Evolutionary conservation across 1,140 invertebrate genomes (phyloP).

Genomic region (Ceratoteleas bidentatus): DNA sequence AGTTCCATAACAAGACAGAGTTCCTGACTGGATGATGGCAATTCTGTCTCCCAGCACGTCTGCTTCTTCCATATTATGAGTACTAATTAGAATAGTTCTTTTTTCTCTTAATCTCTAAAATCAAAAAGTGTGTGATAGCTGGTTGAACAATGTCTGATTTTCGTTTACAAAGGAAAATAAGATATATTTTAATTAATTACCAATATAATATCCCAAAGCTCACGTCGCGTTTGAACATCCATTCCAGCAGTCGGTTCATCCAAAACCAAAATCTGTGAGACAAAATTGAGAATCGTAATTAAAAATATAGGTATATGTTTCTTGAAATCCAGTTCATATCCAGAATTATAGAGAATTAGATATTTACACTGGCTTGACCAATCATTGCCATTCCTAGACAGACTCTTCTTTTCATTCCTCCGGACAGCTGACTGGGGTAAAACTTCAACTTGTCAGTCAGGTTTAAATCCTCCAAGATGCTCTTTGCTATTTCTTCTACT

Average conservation of each 20-base stretch:
- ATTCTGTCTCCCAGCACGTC: conserved; percentile 96
- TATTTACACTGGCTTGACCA: conserved; percentile 42
- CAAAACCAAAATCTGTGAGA: conserved; percentile 86
- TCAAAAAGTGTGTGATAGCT: too few relatives aligned
- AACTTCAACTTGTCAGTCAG: background rate
- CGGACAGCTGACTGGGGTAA: background rate
- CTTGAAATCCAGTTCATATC: too few relatives aligned
- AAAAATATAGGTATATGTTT: too few relatives aligned
- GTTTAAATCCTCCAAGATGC: background rate
- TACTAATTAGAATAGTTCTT: conserved; percentile 94
- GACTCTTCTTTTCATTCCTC: background rate
- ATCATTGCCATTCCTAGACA: conserved; percentile 4
- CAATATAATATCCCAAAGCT: conserved; percentile 92
- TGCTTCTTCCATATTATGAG: conserved; percentile 99
- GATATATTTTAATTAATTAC: conserved; percentile 42
- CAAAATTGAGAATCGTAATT: conserved; percentile 18
- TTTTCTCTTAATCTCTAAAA: conserved; percentile 80
- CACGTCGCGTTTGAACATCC: conserved; percentile 94
- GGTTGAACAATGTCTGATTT: too few relatives aligned
- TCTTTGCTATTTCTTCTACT: too few relatives aligned
- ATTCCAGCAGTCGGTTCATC: conserved; percentile 98
- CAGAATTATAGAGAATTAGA: conserved; percentile 56
- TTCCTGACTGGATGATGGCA: conserved; percentile 93
- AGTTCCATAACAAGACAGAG: conserved; percentile 89
- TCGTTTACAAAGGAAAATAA: conserved; percentile 2